phyloP scores from a whole-genome alignment of 2,113 vertebrate genomes.

The Varanus komodoensis region DNA sequence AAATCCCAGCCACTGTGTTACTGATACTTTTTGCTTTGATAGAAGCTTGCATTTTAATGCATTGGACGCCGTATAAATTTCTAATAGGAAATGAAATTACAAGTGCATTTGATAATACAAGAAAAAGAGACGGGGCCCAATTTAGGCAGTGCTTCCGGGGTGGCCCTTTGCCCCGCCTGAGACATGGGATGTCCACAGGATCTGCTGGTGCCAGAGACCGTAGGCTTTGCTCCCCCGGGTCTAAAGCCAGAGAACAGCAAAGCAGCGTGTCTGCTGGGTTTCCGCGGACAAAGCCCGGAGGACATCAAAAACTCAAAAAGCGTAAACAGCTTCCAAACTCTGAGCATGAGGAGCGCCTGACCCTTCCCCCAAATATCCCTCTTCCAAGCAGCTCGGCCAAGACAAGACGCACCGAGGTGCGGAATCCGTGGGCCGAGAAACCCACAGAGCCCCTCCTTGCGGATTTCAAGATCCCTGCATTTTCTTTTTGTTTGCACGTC shows the following conservation, averaged over 20 bases:
- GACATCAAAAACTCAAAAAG: too few species aligned
- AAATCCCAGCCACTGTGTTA: too few species aligned
- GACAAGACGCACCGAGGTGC: slow-evolving; percentile 48
- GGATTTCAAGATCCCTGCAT: slow-evolving; percentile 26
- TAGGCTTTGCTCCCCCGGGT: too few species aligned
- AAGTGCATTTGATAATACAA: too few species aligned
- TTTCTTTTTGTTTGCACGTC: slow-evolving; percentile 1
- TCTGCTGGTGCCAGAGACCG: too few species aligned
- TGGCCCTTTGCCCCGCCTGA: neutral
- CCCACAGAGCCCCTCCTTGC: neutral
- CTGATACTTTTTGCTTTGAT: too few species aligned
- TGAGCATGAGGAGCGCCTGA: slow-evolving; percentile 20
- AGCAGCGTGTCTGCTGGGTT: neutral
- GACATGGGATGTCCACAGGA: too few species aligned
- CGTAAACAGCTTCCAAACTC: neutral
- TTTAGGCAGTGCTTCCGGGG: too few species aligned
- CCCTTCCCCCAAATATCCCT: slow-evolving; percentile 64
- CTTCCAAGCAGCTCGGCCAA: slow-evolving; percentile 66
- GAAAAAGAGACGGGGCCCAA: too few species aligned
- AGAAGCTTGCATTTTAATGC: too few species aligned
- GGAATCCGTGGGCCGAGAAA: slow-evolving; percentile 38
- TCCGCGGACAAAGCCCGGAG: neutral
- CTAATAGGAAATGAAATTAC: too few species aligned
- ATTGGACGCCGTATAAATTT: too few species aligned
- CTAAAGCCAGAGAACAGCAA: neutral